Evolutionary conservation across 2,113 vertebrate species (phyloP), one percentile per base, ranked within the genome.

Genomic region (Picathartes gymnocephalus): DNA sequence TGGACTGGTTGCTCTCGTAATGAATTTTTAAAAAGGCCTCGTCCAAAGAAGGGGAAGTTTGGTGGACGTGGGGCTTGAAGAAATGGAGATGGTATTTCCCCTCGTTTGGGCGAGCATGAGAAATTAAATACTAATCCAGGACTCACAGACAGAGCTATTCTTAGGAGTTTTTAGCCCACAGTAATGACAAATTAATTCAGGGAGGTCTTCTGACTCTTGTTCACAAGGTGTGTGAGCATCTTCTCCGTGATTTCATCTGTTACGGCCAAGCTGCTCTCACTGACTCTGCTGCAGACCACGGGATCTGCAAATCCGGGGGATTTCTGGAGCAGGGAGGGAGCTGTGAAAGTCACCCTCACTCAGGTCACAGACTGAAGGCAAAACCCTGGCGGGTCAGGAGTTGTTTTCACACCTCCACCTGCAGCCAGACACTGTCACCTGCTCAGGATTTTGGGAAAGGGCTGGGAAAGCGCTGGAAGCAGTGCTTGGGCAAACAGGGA

Each of bases 71-170:
- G 39, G 22, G 45, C 57, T 83, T 89, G 83, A 65, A 80, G 88
- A 96, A 80, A 58, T 33, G 21, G 95, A 90, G 45, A 33, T 42
- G 89, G 82, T 86, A 13, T 88, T 96, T 92, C 77, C 51, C 72
- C 70, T 93, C 74, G 3, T 89, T 70, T 97, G 91, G 78, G 44
- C 89, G 62, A 97, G 92, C 94, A 64, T 72, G 70, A 95, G 91
- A 94, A 93, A 92, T 80, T 77, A 35, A 61, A 90, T 74, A 44
- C 81, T 79, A 68, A 76, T 69, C 57, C 42, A 40, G 88, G 69
- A 74, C 85, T 64, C 76, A 48, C 3, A 56, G 85, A 50, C 69
- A n/a, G 87, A 69, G 56, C 33, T 72, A 45, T 86, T 91, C 89
- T 37, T 73, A 95, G 88, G 70, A 53, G 47, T 20, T 94, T 47